Percentiles rank a stretch among this genome's conserved stretches.
Conservation (phyloP, 2,113 vertebrate species). For the Ornithorhynchus anatinus region DNA sequence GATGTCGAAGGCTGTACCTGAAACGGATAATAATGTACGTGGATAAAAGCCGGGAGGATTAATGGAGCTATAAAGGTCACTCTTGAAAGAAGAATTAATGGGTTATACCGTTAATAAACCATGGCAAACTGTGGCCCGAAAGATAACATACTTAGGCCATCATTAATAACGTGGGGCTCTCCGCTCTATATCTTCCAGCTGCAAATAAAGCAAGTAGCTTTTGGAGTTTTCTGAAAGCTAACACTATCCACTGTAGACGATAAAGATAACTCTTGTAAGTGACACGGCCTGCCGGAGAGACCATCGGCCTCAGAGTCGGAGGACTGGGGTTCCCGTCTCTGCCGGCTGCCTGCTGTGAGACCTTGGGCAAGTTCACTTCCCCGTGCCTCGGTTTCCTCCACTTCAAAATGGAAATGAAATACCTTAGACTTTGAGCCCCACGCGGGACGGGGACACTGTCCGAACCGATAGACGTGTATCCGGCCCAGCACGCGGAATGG, state of each 20-base stretch:
- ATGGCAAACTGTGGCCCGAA: slow-evolving; percentile 70
- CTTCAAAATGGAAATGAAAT: too few relatives aligned
- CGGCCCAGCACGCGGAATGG: too few relatives aligned
- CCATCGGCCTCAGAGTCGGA: too few relatives aligned
- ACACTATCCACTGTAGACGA: slow-evolving; percentile 33
- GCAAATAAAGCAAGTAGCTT: slow-evolving; percentile 70
- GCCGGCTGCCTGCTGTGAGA: too few relatives aligned
- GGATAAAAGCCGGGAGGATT: slow-evolving; percentile 77
- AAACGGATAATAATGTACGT: slow-evolving; percentile 77
- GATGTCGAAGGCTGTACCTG: slow-evolving; percentile 72
- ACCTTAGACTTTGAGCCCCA: too few relatives aligned
- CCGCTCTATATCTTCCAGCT: slow-evolving; percentile 64
- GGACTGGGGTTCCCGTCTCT: too few relatives aligned
- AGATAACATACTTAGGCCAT: slow-evolving; percentile 78
- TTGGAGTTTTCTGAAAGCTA: slow-evolving; percentile 63
- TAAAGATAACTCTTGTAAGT: slow-evolving; percentile 36
- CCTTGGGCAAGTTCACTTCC: too few relatives aligned
- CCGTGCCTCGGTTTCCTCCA: too few relatives aligned
- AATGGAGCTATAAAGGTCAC: slow-evolving; percentile 78
- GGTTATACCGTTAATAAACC: slow-evolving; percentile 77
- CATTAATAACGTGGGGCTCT: slow-evolving; percentile 69
- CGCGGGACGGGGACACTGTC: too few relatives aligned
- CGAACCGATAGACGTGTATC: too few relatives aligned
- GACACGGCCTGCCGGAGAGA: too few relatives aligned
- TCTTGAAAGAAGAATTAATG: slow-evolving; percentile 77